phyloP scores from a whole-genome alignment of 1,140 invertebrate genomes.

The Drosophila eugracilis region DNA sequence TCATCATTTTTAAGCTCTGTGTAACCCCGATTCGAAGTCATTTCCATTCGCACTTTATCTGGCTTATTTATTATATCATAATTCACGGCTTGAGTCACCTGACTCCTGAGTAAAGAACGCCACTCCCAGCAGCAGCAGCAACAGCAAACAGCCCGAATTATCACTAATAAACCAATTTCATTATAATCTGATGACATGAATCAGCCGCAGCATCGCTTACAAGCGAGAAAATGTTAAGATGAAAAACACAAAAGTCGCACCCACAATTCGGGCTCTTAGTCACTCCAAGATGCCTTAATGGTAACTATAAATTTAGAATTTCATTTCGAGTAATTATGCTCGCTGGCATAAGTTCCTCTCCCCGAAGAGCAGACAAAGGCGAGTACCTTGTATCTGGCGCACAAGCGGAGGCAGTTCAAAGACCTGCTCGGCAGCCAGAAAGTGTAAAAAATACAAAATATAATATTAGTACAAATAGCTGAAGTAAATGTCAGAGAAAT shows the following conservation, averaged over 20 bases:
- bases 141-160: conserved; percentile 49
- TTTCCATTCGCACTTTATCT: conserved; percentile 50
- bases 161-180: conserved; percentile 79
- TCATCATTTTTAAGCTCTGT: conserved; percentile 5
- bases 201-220: conserved; percentile 58
- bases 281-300: conserved; percentile 53
- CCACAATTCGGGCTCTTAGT: conserved; percentile 50
- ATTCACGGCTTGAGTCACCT: conserved; percentile 58
- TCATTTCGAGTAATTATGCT: conserved; percentile 80
- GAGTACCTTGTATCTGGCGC: conserved; percentile 71
- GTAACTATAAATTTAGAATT: conserved; percentile 78
- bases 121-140: conserved; percentile 49
- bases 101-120: conserved; percentile 8
- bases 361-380: conserved; percentile 38
- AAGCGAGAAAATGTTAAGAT: conserved; percentile 48
- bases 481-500: conserved; percentile 49
- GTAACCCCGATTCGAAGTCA: conserved; percentile 20
- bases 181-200: conserved; percentile 71
- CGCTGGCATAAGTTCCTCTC: conserved; percentile 63
- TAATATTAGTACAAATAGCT: conserved; percentile 55
- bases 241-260: conserved; percentile 20
- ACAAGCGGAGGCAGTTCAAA: conserved; percentile 79
- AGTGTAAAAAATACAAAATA: conserved; percentile 21
- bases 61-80: conserved; percentile 67
- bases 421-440: conserved; percentile 67